phyloP scores from a whole-genome alignment of 2,888 invertebrate species.

The Athalia rosae region DNA sequence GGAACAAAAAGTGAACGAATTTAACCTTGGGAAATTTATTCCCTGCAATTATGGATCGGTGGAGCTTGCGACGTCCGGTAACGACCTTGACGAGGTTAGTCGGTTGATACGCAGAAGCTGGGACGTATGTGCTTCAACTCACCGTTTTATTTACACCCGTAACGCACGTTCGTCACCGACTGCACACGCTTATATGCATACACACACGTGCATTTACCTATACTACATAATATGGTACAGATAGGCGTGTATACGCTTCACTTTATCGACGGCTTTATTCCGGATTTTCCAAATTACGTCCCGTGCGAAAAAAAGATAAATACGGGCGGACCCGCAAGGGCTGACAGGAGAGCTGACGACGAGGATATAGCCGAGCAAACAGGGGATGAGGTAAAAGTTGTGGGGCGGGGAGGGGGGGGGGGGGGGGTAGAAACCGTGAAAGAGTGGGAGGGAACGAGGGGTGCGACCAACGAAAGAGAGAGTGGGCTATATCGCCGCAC shows the following conservation, averaged over 20 bases:
- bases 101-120: neutral
- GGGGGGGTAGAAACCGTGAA: conserved; percentile 10
- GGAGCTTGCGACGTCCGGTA: neutral
- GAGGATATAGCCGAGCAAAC: conserved; percentile 26
- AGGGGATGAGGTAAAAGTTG: conserved; percentile 13
- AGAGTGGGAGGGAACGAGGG: conserved; percentile 31
- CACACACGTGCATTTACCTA: neutral
- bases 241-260: conserved; percentile 4
- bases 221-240: neutral
- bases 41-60: neutral
- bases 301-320: conserved; percentile 43
- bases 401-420: neutral
- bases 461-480: neutral
- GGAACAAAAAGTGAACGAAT: too few relatives aligned
- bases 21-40: neutral
- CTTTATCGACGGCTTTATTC: conserved; percentile 43
- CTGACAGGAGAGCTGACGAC: conserved; percentile 34
- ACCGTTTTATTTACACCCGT: neutral
- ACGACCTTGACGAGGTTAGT: conserved; percentile 8
- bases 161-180: neutral
- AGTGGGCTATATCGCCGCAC: conserved; percentile 12
- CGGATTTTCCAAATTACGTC: conserved; percentile 45
- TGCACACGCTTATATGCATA: too few relatives aligned
- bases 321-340: conserved; percentile 37
- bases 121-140: neutral